Evolutionary conservation across 2,113 vertebrate species (phyloP), one percentile per base, ranked within the genome.

Genomic region (Cisticola juncidis): DNA sequence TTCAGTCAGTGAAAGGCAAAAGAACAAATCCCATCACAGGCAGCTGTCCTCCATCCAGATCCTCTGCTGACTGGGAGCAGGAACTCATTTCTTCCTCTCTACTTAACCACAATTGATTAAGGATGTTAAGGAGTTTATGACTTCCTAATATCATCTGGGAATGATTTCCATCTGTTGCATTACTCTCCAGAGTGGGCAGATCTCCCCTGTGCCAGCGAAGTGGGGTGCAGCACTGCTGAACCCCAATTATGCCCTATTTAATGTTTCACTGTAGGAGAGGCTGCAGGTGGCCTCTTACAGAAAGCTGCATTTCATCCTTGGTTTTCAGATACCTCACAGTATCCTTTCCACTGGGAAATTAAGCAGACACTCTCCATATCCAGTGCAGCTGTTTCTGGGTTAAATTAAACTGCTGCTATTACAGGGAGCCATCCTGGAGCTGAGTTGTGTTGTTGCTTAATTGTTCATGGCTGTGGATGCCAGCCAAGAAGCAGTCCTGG

Each of bases 321-420:
- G 6, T 68, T 94, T 79, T 70, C 57, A 57, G 83, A 60, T 81
- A 64, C 15, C 60, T 93, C 82, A 44, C 10, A 68, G 64, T 38
- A 21, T 68, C 86, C 65, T 61, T 94, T 91, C 94, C 72, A 7
- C 57, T 69, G 95, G 91, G 92, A 97, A 97, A 93, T 95, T 68
- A 92, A 81, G 53, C 80, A 94, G 91, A 92, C 65, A 23, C 44
- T 94, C 56, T 84, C 83, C 53, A 40, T 74, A 76, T 44, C 92
- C 93, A 91, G 28, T 87, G 83, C 96, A 97, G 92, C 81, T 95
- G 95, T 73, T 96, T 86, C 61, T 64, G 19, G 69, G 80, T 91
- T 94, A 81, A 91, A 94, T 95, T 88, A 91, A 94, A 96, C 77
- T 68, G 86, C 77, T 79, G 91, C 86, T 76, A 22, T 94, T 91